Evolutionary conservation across 2,113 vertebrate genomes (phyloP).

Genomic region (Odocoileus hemionus): DNA sequence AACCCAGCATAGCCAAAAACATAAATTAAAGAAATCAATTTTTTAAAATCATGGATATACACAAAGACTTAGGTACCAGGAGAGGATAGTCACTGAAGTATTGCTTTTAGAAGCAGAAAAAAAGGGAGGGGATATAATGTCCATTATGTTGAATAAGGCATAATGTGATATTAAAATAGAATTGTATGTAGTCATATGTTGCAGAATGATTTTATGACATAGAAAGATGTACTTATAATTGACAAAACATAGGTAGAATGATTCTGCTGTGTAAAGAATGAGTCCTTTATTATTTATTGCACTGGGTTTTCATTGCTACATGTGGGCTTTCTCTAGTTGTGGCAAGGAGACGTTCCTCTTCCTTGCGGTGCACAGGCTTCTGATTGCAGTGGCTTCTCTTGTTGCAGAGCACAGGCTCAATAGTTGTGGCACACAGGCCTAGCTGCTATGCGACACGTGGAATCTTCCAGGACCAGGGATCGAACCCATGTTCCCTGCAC

Average conservation of each 20-base stretch:
- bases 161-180: background rate
- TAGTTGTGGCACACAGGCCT: background rate
- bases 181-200: background rate
- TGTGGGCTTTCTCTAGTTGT: background rate
- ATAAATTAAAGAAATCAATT: background rate
- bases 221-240: background rate
- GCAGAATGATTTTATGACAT: background rate
- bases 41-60: background rate
- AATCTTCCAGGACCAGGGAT: background rate
- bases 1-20: background rate
- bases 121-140: background rate
- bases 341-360: background rate
- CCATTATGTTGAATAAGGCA: background rate
- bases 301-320: background rate
- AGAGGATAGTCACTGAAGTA: background rate
- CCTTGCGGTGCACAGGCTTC: background rate
- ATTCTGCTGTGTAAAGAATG: background rate
- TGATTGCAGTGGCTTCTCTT: background rate
- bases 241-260: background rate
- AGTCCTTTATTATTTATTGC: background rate
- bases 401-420: background rate
- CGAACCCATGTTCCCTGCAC: fast-evolving
- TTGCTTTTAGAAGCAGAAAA: background rate
- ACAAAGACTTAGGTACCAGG: background rate
- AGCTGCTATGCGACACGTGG: background rate